Evolutionary conservation across 2,888 invertebrate species (phyloP).

Genomic region (Lepetodrilus schrolli): DNA sequence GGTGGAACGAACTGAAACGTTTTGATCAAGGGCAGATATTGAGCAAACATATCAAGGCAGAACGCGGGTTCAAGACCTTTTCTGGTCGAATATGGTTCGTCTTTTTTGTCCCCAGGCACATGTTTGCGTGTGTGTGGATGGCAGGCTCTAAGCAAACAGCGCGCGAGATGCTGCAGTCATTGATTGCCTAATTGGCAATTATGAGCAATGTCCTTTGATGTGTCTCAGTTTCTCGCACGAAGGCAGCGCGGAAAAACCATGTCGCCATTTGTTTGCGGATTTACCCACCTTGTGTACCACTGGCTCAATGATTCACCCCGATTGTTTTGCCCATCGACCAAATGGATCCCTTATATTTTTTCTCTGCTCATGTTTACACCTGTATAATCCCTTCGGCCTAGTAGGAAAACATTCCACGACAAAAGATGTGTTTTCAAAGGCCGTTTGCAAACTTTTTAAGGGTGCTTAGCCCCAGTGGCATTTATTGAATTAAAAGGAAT

Average conservation of each 20-base stretch:
- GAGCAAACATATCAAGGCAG: background rate
- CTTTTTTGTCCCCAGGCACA: background rate
- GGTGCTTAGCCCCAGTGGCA: too few relatives aligned
- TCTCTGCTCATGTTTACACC: background rate
- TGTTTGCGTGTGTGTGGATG: background rate
- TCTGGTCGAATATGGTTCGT: background rate
- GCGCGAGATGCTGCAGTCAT: background rate
- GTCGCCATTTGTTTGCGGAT: background rate
- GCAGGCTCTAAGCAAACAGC: background rate
- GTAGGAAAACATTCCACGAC: background rate
- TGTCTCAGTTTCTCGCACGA: background rate
- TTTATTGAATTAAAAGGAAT: too few relatives aligned
- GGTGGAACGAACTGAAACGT: background rate
- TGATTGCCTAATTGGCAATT: conserved; percentile 27
- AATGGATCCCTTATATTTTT: background rate
- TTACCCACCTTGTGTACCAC: background rate
- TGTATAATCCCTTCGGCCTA: background rate
- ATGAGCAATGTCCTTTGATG: background rate
- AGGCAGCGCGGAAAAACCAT: background rate
- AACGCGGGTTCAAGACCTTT: too few relatives aligned
- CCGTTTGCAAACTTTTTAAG: too few relatives aligned
- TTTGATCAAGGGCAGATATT: background rate
- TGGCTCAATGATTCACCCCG: background rate
- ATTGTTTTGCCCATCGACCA: conserved; percentile 15
- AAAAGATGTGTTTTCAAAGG: background rate